Base-by-base conservation (phyloP, 2,888 invertebrate species). In the Folsomia manolachei region DNA sequence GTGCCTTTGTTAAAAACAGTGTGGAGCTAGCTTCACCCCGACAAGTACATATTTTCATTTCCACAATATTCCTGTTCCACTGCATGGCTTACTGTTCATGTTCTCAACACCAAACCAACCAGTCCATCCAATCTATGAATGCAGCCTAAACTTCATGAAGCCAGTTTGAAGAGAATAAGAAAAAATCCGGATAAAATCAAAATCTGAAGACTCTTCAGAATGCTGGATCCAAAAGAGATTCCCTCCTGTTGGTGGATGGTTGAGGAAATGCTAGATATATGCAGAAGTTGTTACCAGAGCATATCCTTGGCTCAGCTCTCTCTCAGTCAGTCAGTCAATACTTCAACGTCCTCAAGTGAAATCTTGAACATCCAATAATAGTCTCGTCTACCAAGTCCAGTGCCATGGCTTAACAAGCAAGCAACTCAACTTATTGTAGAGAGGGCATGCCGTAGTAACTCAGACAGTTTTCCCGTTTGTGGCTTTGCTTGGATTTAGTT, bases 131-230 rank as follows among this genome's bases (percentile, higher is more conserved):
- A n/a, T n/a, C n/a, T n/a, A n/a, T n/a, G n/a, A n/a, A n/a, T n/a
- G n/a, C n/a, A n/a, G n/a, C n/a, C n/a, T n/a, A n/a, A n/a, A n/a
- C n/a, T n/a, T n/a, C n/a, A n/a, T n/a, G n/a, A n/a, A n/a, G n/a
- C n/a, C n/a, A n/a, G n/a, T n/a, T n/a, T n/a, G 27, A 19, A 39
- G 71, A 66, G 51, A 71, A 66, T 60, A 4, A 51, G 25, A 69
- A 67, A 63, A 62, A 39, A 64, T 56, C 65, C 51, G 52, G 65
- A 66, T 66, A 70, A 72, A 74, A 71, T 76, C 69, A n/a, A n/a
- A n/a, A n/a, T n/a, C 72, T 52, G 68, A 76, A 74, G 70, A 74
- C 71, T 73, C 71, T 76, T 74, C 72, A 76, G 63, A 76, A 66
- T 66, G 52, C 51, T 51, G n/a, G 39, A 66, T 52, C 19, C 27